Percentiles rank a stretch among this genome's conserved stretches.
Conservation (phyloP, 2,797 vertebrate genomes). For the Lophotriccus pileatus region DNA sequence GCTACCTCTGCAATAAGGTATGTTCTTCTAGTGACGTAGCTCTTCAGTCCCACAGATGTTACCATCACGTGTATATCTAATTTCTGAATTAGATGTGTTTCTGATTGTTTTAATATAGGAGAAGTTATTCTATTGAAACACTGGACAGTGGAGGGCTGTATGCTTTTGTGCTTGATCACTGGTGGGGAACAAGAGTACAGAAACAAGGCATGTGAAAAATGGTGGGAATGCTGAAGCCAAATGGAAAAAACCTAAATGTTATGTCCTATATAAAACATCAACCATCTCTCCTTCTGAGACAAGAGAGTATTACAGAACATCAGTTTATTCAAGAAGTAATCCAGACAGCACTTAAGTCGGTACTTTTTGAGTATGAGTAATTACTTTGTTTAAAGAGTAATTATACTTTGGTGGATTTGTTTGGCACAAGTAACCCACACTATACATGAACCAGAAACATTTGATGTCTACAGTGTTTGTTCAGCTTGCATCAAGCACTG, state of each 20-base stretch:
- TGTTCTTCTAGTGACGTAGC: background rate
- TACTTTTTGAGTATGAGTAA: background rate
- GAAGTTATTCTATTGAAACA: background rate
- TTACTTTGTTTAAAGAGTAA: constrained; percentile 29
- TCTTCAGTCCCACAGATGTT: background rate
- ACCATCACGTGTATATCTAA: background rate
- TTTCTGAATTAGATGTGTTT: background rate
- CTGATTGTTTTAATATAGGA: background rate
- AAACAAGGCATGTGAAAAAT: background rate
- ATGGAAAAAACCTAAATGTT: background rate
- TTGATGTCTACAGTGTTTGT: constrained; percentile 3
- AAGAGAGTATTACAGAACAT: background rate
- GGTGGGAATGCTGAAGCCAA: background rate
- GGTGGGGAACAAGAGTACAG: background rate
- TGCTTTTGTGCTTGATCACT: background rate
- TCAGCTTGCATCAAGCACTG: constrained; percentile 7
- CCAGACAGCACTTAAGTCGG: background rate
- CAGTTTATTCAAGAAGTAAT: constrained; percentile 29
- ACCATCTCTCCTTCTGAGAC: background rate
- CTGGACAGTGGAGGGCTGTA: background rate
- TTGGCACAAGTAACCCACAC: background rate
- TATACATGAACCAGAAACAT: background rate
- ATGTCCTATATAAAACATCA: background rate
- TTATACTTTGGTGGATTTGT: constrained; percentile 6
- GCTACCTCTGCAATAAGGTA: constrained; percentile 92